A percentile compares a stretch with the other conserved stretches of the same genome.
Evolutionary conservation across 1,140 invertebrate species (phyloP).

Genomic region (Pachyrhynchus sulphureomaculatus): DNA sequence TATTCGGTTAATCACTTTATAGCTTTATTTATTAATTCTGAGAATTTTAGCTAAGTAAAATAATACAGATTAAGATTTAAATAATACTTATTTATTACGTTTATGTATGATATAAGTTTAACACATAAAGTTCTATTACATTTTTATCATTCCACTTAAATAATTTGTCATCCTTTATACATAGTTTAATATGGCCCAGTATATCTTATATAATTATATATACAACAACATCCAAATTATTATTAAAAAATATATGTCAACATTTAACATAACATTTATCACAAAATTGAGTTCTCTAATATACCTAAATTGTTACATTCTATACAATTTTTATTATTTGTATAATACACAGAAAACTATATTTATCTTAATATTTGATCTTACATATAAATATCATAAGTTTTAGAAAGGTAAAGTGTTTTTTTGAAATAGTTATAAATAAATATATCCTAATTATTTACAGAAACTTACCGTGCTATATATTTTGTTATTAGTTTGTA

Average conservation of each 20-base stretch:
- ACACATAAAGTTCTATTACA: conserved; percentile 54
- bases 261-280: conserved; percentile 21
- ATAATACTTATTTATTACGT: conserved; percentile 52
- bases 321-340: background rate
- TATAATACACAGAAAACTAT: background rate
- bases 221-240: background rate
- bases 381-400: conserved; percentile 32
- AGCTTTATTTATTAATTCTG: no score
- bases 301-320: background rate
- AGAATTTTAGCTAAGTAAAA: no score
- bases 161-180: background rate
- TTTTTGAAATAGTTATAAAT: conserved; percentile 48
- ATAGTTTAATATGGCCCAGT: background rate
- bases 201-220: conserved; percentile 4
- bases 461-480: conserved; percentile 5
- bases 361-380: background rate
- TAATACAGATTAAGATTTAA: no score
- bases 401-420: conserved; percentile 52
- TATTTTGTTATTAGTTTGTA: background rate
- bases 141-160: background rate
- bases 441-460: conserved; percentile 51
- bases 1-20: no score
- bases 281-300: conserved; percentile 28
- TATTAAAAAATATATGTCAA: conserved; percentile 1
- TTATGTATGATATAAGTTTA: conserved; percentile 57